These are phyloP conservation scores for Zaprionus nigranus DNA, from an alignment of 1,140 invertebrate species.

Conservation along the genomic window DNA sequence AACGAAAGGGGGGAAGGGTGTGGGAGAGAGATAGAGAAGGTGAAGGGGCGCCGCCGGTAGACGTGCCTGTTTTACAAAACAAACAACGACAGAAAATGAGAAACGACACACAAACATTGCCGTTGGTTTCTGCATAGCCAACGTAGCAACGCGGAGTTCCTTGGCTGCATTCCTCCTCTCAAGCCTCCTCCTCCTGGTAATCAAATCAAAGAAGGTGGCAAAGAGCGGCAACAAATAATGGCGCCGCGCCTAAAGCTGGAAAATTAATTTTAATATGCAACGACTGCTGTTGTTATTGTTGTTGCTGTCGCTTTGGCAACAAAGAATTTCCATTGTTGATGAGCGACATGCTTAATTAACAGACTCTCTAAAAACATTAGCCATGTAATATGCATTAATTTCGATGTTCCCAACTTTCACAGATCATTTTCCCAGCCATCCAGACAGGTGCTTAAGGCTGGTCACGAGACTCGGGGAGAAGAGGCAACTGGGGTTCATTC, in stretches of 20 bases:
- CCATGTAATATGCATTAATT: constrained; percentile 45
- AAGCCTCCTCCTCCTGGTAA: constrained; percentile 32
- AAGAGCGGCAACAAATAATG: constrained; percentile 39
- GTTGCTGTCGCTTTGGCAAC: constrained; percentile 36
- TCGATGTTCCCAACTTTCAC: constrained; percentile 5
- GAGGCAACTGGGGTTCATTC: constrained; percentile 48
- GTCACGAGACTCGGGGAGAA: not conserved
- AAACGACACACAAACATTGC: constrained; percentile 67
- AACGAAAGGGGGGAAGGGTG: not conserved
- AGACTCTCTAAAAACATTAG: constrained; percentile 26
- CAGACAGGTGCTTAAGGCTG: constrained; percentile 57
- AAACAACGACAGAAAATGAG: constrained; percentile 64
- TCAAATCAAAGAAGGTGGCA: constrained; percentile 73
- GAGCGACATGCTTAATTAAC: constrained; percentile 51
- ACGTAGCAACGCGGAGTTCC: constrained; percentile 21
- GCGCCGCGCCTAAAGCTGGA: constrained; percentile 30
- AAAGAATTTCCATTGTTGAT: constrained; percentile 29
- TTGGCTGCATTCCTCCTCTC: not conserved
- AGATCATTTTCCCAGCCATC: constrained; percentile 12
- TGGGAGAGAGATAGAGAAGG: constrained; percentile 7
- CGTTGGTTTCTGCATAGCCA: too few species aligned
- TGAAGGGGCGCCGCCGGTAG: constrained; percentile 16
- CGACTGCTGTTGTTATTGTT: not conserved
- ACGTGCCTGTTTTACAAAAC: constrained; percentile 79
- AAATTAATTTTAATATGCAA: constrained; percentile 63